Evolutionary conservation across 2,113 vertebrate genomes (phyloP).

Genomic region (Paramormyrops kingsleyae): DNA sequence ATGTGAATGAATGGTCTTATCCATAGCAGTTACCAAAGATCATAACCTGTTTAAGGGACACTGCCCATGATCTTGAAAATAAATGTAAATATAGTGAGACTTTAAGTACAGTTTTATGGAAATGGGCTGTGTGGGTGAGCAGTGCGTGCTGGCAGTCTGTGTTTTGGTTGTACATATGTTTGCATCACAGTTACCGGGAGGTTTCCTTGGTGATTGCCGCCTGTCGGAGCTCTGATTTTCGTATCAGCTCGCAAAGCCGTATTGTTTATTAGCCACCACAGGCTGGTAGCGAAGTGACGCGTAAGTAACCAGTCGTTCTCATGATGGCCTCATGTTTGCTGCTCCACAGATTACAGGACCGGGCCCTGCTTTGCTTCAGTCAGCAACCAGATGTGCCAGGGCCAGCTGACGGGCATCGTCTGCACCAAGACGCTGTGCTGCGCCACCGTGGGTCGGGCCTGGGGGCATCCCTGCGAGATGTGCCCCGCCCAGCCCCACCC

Average conservation of each 20-base stretch:
- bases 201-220: neutral
- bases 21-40: neutral
- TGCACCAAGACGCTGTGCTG: slow-evolving; percentile 97
- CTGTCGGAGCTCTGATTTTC: neutral
- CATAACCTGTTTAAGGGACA: neutral
- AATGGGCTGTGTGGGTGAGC: neutral
- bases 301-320: neutral
- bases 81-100: neutral
- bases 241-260: neutral
- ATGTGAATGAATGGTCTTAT: neutral
- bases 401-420: slow-evolving; percentile 92
- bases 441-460: slow-evolving; percentile 89
- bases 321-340: neutral
- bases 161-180: neutral
- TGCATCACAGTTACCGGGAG: neutral
- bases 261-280: neutral
- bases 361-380: slow-evolving; percentile 93
- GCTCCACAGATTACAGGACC: slow-evolving; percentile 82
- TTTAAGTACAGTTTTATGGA: neutral
- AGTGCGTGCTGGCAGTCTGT: neutral
- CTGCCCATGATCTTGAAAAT: neutral
- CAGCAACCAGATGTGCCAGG: slow-evolving; percentile 98
- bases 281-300: neutral
- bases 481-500: slow-evolving; percentile 95
- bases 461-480: slow-evolving; percentile 98